These are phyloP conservation scores for Ethmia dodecea DNA, from an alignment of 2,888 invertebrate species.

Conservation along the genomic window DNA sequence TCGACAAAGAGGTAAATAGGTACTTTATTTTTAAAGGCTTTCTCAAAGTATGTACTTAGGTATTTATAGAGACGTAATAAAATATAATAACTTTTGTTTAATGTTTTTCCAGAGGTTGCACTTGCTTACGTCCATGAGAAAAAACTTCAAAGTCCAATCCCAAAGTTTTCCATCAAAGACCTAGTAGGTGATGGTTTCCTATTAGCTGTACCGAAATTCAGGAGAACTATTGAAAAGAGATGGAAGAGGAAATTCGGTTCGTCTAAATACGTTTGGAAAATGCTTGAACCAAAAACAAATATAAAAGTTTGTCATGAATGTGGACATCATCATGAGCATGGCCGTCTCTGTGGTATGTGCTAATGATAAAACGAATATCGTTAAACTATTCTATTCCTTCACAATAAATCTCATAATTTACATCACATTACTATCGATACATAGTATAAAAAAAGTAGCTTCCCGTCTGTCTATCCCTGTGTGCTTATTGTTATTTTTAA, in stretches of 20 bases:
- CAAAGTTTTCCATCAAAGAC: slow-evolving; percentile 77
- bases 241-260: slow-evolving; percentile 84
- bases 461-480: too few species aligned
- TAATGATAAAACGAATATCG: too few species aligned
- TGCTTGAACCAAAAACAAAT: slow-evolving; percentile 83
- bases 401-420: too few species aligned
- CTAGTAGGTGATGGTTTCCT: slow-evolving; percentile 85
- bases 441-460: too few species aligned
- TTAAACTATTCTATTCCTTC: too few species aligned
- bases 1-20: slow-evolving; percentile 53
- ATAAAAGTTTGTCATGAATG: slow-evolving; percentile 88
- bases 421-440: too few species aligned
- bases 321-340: slow-evolving; percentile 89
- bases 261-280: slow-evolving; percentile 82
- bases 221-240: slow-evolving; percentile 87
- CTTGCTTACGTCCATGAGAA: slow-evolving; percentile 44
- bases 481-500: too few species aligned
- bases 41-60: too few species aligned
- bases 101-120: slow-evolving; percentile 50
- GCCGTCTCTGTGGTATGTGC: slow-evolving; percentile 88
- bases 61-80: neutral
- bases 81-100: neutral
- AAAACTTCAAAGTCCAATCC: slow-evolving; percentile 22
- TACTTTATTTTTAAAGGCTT: neutral
- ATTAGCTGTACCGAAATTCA: slow-evolving; percentile 88